Evolutionary conservation across 2,113 vertebrate genomes (phyloP).

Genomic region (Plecturocebus donacophilus): DNA sequence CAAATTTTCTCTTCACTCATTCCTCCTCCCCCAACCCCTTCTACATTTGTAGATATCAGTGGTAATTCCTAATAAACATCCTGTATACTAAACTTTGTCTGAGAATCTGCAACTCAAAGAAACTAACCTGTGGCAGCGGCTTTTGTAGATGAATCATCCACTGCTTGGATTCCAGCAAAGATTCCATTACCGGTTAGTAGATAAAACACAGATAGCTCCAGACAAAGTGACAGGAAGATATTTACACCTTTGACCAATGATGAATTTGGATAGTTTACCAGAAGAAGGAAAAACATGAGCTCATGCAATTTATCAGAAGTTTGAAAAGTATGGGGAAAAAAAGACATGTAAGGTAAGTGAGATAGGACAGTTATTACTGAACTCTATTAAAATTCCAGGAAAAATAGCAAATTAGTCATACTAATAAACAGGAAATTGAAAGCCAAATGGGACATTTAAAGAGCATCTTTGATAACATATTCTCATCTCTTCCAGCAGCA

Average conservation of each 20-base stretch:
- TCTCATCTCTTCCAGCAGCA: neutral
- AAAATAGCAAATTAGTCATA: neutral
- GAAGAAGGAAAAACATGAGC: neutral
- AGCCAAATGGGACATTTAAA: neutral
- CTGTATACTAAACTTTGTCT: neutral
- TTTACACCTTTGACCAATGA: neutral
- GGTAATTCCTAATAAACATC: neutral
- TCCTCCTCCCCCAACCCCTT: neutral
- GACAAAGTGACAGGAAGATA: neutral
- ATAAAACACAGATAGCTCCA: neutral
- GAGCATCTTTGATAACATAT: neutral
- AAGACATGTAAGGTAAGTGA: neutral
- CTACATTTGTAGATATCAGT: neutral
- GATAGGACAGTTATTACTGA: neutral
- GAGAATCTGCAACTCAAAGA: neutral
- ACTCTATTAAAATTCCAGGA: neutral
- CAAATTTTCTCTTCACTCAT: neutral
- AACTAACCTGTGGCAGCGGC: neutral
- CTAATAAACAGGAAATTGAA: neutral
- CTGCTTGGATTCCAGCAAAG: neutral
- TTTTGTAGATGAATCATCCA: neutral
- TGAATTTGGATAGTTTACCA: neutral
- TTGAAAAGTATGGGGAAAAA: neutral
- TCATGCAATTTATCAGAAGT: neutral
- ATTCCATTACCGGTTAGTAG: neutral